Percentiles rank a stretch among this genome's conserved stretches.
Evolutionary conservation across 2,113 vertebrate species (phyloP).

Genomic region (Passer domesticus): DNA sequence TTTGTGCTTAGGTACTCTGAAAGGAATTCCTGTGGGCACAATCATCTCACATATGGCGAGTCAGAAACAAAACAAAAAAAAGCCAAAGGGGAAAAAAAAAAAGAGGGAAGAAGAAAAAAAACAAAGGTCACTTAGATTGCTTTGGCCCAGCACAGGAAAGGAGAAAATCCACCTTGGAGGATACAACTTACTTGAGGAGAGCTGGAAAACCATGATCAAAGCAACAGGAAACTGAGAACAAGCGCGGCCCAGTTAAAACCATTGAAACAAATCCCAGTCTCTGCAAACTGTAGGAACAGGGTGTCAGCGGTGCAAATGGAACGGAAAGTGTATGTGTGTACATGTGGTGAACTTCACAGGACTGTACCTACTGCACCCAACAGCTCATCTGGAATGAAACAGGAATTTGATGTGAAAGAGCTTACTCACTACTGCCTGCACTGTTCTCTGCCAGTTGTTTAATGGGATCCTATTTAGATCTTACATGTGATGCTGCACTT

Average conservation of each 20-base stretch:
- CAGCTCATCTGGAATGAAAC: not conserved
- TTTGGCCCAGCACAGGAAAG: slow-evolving; percentile 70
- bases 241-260: not conserved
- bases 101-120: not conserved
- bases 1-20: slow-evolving; percentile 80
- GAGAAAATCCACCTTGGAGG: slow-evolving; percentile 70
- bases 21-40: slow-evolving; percentile 77
- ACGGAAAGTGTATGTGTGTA: not conserved
- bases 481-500: not conserved
- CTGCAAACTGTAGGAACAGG: not conserved
- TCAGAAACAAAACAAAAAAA: slow-evolving; percentile 67
- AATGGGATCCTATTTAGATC: not conserved
- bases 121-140: slow-evolving; percentile 71
- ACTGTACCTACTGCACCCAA: not conserved
- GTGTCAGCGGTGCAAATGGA: not conserved
- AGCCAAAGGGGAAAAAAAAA: not conserved
- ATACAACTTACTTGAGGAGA: slow-evolving; percentile 28
- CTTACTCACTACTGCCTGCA: not conserved
- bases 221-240: slow-evolving; percentile 29
- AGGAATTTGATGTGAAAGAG: not conserved
- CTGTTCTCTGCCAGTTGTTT: not conserved
- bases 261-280: slow-evolving; percentile 3
- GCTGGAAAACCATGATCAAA: slow-evolving; percentile 38
- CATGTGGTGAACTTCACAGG: not conserved
- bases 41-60: slow-evolving; percentile 79